These are phyloP conservation scores for Drosophila nigritarsus DNA, from an alignment of 2,888 invertebrate genomes.

Conservation along the genomic window DNA sequence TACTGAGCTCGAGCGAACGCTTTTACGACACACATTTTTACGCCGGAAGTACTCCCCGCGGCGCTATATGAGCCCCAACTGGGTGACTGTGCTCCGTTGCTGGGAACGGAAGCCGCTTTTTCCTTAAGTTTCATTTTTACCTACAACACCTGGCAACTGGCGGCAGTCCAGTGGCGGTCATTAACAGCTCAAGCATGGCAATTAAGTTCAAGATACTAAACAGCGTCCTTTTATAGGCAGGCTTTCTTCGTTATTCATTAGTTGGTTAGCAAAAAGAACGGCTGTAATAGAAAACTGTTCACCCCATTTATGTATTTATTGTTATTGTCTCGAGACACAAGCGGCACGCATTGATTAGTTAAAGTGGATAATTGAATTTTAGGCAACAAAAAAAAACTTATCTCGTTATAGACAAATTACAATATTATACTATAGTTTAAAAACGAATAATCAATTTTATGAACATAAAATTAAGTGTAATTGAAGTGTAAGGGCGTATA, in stretches of 20 bases:
- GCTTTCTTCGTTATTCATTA: constrained; percentile 8
- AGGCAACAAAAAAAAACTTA: neutral
- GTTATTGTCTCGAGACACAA: constrained; percentile 3
- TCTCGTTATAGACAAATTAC: neutral
- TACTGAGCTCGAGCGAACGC: constrained; percentile 4
- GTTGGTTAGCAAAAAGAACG: neutral
- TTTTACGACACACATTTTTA: constrained; percentile 71
- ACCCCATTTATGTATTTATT: constrained; percentile 18
- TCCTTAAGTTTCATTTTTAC: constrained; percentile 32
- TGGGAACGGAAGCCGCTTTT: constrained; percentile 76
- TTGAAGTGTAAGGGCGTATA: neutral
- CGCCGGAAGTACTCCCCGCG: constrained; percentile 73
- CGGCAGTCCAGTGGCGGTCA: constrained; percentile 52
- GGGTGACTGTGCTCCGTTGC: constrained; percentile 35
- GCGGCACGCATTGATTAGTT: constrained; percentile 21
- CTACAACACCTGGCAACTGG: constrained; percentile 19
- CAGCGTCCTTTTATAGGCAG: constrained; percentile 41
- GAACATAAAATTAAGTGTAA: too few relatives aligned
- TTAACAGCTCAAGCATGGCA: constrained; percentile 63
- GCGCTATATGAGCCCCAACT: constrained; percentile 40
- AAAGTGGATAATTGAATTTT: constrained; percentile 21
- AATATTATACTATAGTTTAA: too few relatives aligned
- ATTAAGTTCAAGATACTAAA: constrained; percentile 51
- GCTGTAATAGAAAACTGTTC: constrained; percentile 52
- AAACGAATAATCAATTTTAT: neutral